Percentiles rank a stretch among this genome's conserved stretches.
These are phyloP conservation scores for Pollenia griseotomentosa DNA, from an alignment of 2,888 invertebrate genomes.

Conservation along the genomic window DNA sequence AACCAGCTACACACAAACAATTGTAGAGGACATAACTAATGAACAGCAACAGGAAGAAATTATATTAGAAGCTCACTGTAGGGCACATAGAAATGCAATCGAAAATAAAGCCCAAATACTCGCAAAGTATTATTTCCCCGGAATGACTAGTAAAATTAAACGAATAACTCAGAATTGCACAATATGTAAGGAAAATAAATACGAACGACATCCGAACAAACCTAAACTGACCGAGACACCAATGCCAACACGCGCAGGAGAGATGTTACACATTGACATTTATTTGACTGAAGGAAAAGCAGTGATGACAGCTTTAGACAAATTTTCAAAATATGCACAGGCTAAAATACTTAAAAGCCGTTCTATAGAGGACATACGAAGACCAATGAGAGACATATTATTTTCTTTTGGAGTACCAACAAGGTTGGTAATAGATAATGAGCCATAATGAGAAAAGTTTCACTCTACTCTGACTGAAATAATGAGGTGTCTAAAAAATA, in stretches of 20 bases:
- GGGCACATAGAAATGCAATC: too few species aligned
- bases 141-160: neutral
- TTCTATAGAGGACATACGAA: too few species aligned
- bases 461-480: too few species aligned
- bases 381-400: too few species aligned
- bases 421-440: too few species aligned
- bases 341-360: conserved; percentile 35
- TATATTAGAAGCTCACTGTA: neutral
- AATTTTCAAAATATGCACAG: conserved; percentile 5
- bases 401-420: too few species aligned
- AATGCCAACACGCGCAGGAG: neutral
- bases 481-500: too few species aligned
- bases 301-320: neutral
- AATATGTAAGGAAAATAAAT: conserved; percentile 40
- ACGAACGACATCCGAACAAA: conserved; percentile 31
- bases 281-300: conserved; percentile 7
- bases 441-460: too few species aligned
- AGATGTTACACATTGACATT: conserved; percentile 8
- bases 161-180: conserved; percentile 4
- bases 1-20: neutral
- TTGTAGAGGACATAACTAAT: neutral
- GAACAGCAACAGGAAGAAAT: neutral
- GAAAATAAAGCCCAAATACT: too few species aligned
- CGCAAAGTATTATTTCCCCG: too few species aligned
- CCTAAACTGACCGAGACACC: conserved; percentile 1